phyloP scores from a whole-genome alignment of 2,888 invertebrate species.

The Entomobrya proxima region DNA sequence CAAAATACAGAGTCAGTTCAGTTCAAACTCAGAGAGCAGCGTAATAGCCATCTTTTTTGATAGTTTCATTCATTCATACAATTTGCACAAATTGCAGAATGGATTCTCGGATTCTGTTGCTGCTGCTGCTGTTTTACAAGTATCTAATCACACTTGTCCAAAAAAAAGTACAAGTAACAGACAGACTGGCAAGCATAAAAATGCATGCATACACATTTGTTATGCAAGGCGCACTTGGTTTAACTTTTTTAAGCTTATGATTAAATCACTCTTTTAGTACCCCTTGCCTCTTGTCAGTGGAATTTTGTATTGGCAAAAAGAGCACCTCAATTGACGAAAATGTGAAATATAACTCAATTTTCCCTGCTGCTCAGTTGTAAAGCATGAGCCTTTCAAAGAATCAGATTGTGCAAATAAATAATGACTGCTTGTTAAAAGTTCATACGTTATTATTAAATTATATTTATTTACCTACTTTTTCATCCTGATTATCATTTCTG shows the following conservation, averaged over 20 bases:
- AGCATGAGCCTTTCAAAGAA: not conserved
- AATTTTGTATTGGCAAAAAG: slow-evolving; percentile 6
- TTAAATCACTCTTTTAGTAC: slow-evolving; percentile 3
- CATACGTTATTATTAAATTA: slow-evolving; percentile 28
- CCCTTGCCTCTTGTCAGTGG: not conserved
- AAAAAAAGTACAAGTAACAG: not conserved
- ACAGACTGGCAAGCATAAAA: not conserved
- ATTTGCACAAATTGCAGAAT: not conserved
- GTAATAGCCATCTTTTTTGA: not conserved
- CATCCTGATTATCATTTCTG: not conserved
- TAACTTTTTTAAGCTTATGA: slow-evolving; percentile 20
- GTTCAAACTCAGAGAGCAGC: not conserved
- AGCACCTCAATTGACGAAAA: not conserved
- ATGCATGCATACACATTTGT: not conserved
- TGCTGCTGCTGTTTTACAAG: too few relatives aligned
- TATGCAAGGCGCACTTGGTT: not conserved
- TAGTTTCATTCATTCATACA: not conserved
- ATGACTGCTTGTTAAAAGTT: slow-evolving; percentile 36
- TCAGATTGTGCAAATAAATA: not conserved
- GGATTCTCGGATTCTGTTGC: too few relatives aligned
- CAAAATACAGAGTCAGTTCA: not conserved
- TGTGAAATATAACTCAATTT: slow-evolving; percentile 23
- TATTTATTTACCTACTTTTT: not conserved
- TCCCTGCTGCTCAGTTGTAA: not conserved
- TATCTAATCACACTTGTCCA: slow-evolving; percentile 9